Conservation (phyloP, 1,140 invertebrate species). For the Liolophura sinensis region DNA sequence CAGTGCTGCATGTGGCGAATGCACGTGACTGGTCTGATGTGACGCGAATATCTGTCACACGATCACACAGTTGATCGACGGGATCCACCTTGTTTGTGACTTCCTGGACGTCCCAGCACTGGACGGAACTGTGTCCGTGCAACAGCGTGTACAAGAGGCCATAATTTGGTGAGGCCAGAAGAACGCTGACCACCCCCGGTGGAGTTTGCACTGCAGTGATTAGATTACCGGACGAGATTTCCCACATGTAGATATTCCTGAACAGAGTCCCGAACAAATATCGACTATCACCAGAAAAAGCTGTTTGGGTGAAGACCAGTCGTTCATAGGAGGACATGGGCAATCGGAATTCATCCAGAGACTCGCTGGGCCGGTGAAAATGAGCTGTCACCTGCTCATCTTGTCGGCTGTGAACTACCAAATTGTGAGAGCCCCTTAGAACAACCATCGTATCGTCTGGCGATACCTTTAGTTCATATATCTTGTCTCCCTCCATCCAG, state of each 20-base stretch:
- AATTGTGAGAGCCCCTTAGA: conserved; percentile 31
- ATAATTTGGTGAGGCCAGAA: conserved; percentile 32
- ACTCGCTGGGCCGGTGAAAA: conserved; percentile 38
- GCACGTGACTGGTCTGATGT: conserved; percentile 33
- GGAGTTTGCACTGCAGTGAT: conserved; percentile 48
- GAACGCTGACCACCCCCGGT: conserved; percentile 43
- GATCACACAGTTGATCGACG: conserved; percentile 42
- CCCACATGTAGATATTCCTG: conserved; percentile 52
- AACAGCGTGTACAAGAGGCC: conserved; percentile 44
- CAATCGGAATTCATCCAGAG: conserved; percentile 51
- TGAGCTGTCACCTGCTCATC: conserved; percentile 36
- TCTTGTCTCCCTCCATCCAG: conserved; percentile 33
- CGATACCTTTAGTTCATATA: conserved; percentile 33
- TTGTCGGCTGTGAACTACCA: conserved; percentile 43
- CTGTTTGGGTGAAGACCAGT: conserved; percentile 42
- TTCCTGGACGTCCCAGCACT: conserved; percentile 50
- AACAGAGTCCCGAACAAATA: conserved; percentile 49
- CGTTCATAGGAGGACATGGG: conserved; percentile 38
- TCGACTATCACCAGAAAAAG: conserved; percentile 46
- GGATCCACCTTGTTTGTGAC: conserved; percentile 38
- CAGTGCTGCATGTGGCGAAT: conserved; percentile 42
- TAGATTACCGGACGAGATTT: conserved; percentile 29
- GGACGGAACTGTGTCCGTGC: conserved; percentile 31
- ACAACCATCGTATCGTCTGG: conserved; percentile 37
- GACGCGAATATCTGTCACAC: conserved; percentile 36